These are phyloP conservation scores for Danio albolineatus DNA, from an alignment of 2,797 vertebrate genomes.

Conservation along the genomic window DNA sequence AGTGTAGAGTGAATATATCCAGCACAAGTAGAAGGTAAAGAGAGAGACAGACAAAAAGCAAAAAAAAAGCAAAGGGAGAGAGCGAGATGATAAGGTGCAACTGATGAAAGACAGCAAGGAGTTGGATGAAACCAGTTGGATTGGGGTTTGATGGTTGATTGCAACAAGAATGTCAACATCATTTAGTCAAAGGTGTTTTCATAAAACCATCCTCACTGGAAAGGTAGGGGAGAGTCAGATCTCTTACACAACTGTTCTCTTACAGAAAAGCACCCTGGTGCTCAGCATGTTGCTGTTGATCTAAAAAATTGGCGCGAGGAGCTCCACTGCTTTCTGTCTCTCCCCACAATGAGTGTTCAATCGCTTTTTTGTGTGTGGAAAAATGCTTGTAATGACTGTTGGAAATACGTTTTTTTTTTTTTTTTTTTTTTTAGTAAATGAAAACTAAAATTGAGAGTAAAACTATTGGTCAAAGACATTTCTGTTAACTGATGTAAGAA, in stretches of 20 bases:
- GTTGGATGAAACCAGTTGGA: conserved; percentile 72
- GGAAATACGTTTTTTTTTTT: neutral
- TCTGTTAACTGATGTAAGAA: too few species aligned
- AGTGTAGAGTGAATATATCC: conserved; percentile 19
- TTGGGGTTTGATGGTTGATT: conserved; percentile 78
- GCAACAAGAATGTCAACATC: conserved; percentile 83
- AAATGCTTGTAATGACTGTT: conserved; percentile 3
- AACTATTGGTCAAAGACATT: too few species aligned
- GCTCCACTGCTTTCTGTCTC: neutral
- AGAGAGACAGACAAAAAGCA: neutral
- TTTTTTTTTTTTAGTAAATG: too few species aligned
- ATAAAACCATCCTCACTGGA: conserved; percentile 36
- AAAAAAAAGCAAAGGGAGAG: conserved; percentile 35
- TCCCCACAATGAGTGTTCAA: neutral
- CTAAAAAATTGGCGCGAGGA: neutral
- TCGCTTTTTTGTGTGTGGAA: neutral
- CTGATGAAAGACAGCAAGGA: conserved; percentile 78
- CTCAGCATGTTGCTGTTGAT: conserved; percentile 29
- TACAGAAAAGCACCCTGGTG: conserved; percentile 15
- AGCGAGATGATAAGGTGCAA: conserved; percentile 69
- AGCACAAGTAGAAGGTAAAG: neutral
- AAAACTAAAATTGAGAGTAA: too few species aligned
- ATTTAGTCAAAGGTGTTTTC: conserved; percentile 74
- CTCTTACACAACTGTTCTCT: conserved; percentile 53
- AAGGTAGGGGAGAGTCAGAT: conserved; percentile 28